Evolutionary conservation across 2,797 vertebrate species (phyloP), one percentile per base, ranked within the genome.

Genomic region (Staurois parvus): DNA sequence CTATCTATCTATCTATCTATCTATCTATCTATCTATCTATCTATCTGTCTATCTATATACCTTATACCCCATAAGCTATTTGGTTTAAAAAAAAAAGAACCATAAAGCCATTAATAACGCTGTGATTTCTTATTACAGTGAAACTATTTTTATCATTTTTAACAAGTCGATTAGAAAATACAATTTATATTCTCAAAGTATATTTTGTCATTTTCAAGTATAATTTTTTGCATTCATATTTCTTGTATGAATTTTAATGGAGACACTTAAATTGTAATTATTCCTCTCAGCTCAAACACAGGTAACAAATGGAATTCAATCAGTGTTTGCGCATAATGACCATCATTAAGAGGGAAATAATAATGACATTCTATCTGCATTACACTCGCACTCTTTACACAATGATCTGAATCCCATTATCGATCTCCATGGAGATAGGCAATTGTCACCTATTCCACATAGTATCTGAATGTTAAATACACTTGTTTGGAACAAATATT

Each of bases 261-360:
- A 96, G 97, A 98, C 96, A 98, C 98, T 99, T 99, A 99, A 99
- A 99, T 99, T 97, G 96, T 98, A 99, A 99, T 99, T 99, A 99
- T 98, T 99, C 97, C 97, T 98, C 97, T 99, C 96, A 97, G 97
- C 97, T 98, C 97, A 98, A 99, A 99, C 95, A 96, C 96, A 99
- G 97, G 98, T 98, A 99, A 99, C 97, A 99, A 99, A 99, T 99
- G 97, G 96, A 99, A 98, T 99, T 97, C 97, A 99, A 99, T 99
- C 98, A 99, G 97, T 98, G 97, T 97, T 97, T 96, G 93, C 95
- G 97, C 97, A 98, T 99, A 99, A 99, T 99, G 97, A 98, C 96
- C 97, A 96, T 99, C 97, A 99, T 99, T 99, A 99, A 97, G 96
- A 97, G 96, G 97, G 97, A 99, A 99, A 98, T 98, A 99, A 99